These are phyloP conservation scores for Tapirus terrestris DNA, from an alignment of 2,113 vertebrate species.

Conservation along the genomic window DNA sequence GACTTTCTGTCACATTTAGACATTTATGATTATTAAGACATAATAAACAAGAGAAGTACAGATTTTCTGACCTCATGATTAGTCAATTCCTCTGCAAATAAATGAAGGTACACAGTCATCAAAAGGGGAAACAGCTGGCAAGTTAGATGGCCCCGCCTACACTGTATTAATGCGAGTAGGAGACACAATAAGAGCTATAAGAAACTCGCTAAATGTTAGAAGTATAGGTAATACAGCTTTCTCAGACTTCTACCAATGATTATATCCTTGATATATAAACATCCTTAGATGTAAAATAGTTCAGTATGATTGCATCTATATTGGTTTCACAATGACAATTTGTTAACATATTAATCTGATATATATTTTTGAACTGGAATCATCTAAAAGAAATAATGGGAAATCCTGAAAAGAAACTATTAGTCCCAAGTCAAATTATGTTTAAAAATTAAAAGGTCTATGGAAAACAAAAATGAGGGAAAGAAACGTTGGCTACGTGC, in stretches of 20 bases:
- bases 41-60: not conserved
- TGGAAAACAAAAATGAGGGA: not conserved
- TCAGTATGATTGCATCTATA: constrained; percentile 37
- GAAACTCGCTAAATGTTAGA: not conserved
- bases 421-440: not conserved
- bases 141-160: not conserved
- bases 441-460: constrained; percentile 30
- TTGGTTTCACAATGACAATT: constrained; percentile 37
- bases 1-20: not conserved
- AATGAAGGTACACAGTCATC: not conserved
- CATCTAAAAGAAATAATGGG: constrained; percentile 34
- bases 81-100: constrained; percentile 59
- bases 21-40: constrained; percentile 8
- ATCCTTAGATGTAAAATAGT: not conserved
- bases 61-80: constrained; percentile 33
- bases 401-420: constrained; percentile 54
- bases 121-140: not conserved
- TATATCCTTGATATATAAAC: not conserved
- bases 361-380: constrained; percentile 30
- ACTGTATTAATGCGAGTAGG: not conserved
- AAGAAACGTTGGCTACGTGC: not conserved
- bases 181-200: constrained; percentile 29
- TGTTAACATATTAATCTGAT: constrained; percentile 33
- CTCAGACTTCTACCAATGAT: not conserved
- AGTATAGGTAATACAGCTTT: not conserved